phyloP scores from a whole-genome alignment of 2,888 invertebrate species.

The Hyles lineata region DNA sequence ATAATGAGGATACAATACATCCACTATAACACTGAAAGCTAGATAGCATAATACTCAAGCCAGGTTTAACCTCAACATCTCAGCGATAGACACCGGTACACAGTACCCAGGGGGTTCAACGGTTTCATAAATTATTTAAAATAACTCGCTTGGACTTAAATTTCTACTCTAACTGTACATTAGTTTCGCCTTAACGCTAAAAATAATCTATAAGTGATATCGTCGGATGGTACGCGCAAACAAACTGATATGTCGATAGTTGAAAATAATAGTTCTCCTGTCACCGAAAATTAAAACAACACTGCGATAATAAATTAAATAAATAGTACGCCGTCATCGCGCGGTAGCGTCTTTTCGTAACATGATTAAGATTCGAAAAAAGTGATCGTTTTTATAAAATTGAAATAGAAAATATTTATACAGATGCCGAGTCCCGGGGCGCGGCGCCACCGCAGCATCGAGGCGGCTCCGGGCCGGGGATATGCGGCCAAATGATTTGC shows the following conservation, averaged over 20 bases:
- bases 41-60: constrained; percentile 70
- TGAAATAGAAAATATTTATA: constrained; percentile 67
- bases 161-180: constrained; percentile 86
- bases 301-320: constrained; percentile 71
- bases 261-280: constrained; percentile 64
- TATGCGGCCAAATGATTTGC: constrained; percentile 57
- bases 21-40: constrained; percentile 80
- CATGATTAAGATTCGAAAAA: constrained; percentile 71
- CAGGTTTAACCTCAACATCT: constrained; percentile 74
- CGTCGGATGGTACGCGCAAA: constrained; percentile 76
- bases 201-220: constrained; percentile 84
- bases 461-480: constrained; percentile 67
- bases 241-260: constrained; percentile 76
- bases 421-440: constrained; percentile 64
- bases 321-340: constrained; percentile 71
- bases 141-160: constrained; percentile 84
- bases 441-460: constrained; percentile 78
- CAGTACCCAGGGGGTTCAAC: constrained; percentile 75
- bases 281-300: constrained; percentile 68
- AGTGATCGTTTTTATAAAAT: constrained; percentile 63
- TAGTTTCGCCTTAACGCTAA: constrained; percentile 86
- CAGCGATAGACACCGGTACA: constrained; percentile 72
- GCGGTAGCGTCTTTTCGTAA: constrained; percentile 65
- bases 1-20: constrained; percentile 67
- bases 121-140: constrained; percentile 79